A percentile compares a stretch with the other conserved stretches of the same genome.
Evolutionary conservation across 2,113 vertebrate species (phyloP).

Genomic region (Myrmecophaga tridactyla): DNA sequence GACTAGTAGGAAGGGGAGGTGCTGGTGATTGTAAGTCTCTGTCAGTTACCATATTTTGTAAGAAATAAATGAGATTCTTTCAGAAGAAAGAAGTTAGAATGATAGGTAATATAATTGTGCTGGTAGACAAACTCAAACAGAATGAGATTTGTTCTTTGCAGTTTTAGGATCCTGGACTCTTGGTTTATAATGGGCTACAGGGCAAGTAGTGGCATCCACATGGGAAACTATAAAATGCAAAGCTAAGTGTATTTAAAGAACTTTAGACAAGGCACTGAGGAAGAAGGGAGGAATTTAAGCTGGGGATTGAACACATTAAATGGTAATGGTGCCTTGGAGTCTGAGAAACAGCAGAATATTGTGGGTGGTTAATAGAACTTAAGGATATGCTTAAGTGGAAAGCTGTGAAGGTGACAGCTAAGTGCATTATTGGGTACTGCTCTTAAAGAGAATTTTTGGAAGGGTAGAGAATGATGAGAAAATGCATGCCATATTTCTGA

Average conservation of each 20-base stretch:
- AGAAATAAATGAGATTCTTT: neutral
- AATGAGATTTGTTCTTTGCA: neutral
- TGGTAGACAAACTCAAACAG: neutral
- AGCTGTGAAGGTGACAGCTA: neutral
- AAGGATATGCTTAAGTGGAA: neutral
- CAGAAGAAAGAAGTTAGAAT: neutral
- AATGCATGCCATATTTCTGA: neutral
- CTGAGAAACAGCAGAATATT: neutral
- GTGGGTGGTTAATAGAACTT: neutral
- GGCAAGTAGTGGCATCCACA: neutral
- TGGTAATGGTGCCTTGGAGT: neutral
- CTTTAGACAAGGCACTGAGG: neutral
- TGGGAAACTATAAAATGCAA: neutral
- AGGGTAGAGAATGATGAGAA: neutral
- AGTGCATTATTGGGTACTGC: neutral
- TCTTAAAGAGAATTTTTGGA: neutral
- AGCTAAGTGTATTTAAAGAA: neutral
- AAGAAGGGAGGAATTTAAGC: neutral
- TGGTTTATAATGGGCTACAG: neutral
- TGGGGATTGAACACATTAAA: too few relatives aligned
- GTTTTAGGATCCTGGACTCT: neutral
- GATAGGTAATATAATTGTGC: too few relatives aligned
- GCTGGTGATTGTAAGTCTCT: neutral
- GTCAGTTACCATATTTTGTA: neutral
- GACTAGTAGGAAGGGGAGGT: too few relatives aligned